A percentile compares a stretch with the other conserved stretches of the same genome.
These are phyloP conservation scores for Spodoptera exigua DNA, from an alignment of 2,888 invertebrate species.

Conservation along the genomic window DNA sequence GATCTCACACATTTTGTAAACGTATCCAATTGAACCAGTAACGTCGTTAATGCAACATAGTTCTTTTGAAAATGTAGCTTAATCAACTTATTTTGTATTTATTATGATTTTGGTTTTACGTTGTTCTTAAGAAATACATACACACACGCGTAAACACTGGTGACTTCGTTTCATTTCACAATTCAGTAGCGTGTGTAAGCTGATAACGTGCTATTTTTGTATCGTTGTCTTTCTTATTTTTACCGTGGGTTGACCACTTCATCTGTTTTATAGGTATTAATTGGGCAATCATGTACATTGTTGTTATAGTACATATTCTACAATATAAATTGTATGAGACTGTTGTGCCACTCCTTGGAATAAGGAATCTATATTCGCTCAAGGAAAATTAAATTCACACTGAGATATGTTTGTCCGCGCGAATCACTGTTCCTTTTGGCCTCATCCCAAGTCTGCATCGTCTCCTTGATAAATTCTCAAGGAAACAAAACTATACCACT, in stretches of 20 bases:
- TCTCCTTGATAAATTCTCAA: constrained; percentile 71
- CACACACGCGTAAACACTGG: neutral
- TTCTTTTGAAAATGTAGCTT: neutral
- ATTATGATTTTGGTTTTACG: constrained; percentile 19
- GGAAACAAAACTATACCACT: constrained; percentile 64
- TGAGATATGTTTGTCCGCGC: constrained; percentile 55
- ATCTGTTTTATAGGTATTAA: constrained; percentile 46
- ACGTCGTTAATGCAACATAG: neutral
- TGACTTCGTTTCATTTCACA: constrained; percentile 19
- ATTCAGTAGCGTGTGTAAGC: constrained; percentile 28
- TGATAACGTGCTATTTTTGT: constrained; percentile 49
- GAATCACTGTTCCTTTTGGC: constrained; percentile 75
- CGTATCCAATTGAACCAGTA: neutral
- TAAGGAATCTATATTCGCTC: constrained; percentile 57
- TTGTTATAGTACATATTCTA: constrained; percentile 31
- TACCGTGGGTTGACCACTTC: constrained; percentile 37
- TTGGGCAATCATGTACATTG: constrained; percentile 53
- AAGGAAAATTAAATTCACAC: constrained; percentile 59
- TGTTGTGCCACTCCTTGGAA: constrained; percentile 47
- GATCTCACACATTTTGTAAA: too few species aligned
- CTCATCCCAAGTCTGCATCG: constrained; percentile 71
- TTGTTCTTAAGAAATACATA: constrained; percentile 3
- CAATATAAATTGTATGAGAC: constrained; percentile 38
- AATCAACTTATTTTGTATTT: constrained; percentile 10
- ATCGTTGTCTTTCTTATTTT: constrained; percentile 53